A percentile compares a stretch with the other conserved stretches of the same genome.
Evolutionary conservation across 2,888 invertebrate genomes (phyloP).

Genomic region (Oscheius onirici): DNA sequence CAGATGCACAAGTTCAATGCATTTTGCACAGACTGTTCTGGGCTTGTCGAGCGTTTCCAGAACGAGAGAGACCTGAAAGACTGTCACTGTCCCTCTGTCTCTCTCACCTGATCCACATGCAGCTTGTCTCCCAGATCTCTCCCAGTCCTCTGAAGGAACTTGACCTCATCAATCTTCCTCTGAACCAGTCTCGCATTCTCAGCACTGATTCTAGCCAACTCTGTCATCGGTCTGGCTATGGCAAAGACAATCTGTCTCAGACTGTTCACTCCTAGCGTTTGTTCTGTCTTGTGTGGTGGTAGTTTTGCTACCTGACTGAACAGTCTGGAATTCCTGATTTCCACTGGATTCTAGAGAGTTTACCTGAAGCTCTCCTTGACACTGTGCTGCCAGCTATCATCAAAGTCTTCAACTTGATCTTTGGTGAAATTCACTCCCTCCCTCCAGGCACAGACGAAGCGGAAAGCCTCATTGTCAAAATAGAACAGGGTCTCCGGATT

Average conservation of each 20-base stretch:
- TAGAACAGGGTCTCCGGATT: background rate
- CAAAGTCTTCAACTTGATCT: background rate
- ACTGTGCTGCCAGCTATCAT: conserved; percentile 9
- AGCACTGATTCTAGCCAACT: conserved; percentile 9
- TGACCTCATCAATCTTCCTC: conserved; percentile 12
- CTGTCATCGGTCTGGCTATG: conserved; percentile 19
- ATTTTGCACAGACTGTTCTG: too few relatives aligned
- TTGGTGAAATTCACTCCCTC: background rate
- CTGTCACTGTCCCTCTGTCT: too few relatives aligned
- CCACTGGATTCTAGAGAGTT: too few relatives aligned
- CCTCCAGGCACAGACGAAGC: conserved; percentile 8
- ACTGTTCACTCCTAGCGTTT: conserved; percentile 23
- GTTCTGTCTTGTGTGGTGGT: background rate
- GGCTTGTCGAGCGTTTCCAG: too few relatives aligned
- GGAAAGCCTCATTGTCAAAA: conserved; percentile 30
- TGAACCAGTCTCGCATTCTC: background rate
- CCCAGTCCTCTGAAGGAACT: background rate
- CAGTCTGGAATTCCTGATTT: background rate
- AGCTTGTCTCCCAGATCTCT: background rate
- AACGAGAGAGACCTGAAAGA: too few relatives aligned
- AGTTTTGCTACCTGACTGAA: conserved; percentile 6
- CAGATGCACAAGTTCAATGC: too few relatives aligned
- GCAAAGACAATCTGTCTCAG: background rate
- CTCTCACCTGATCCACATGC: too few relatives aligned
- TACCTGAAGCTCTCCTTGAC: conserved; percentile 17